phyloP scores from a whole-genome alignment of 2,113 vertebrate genomes.

The Salvelinus sp. region DNA sequence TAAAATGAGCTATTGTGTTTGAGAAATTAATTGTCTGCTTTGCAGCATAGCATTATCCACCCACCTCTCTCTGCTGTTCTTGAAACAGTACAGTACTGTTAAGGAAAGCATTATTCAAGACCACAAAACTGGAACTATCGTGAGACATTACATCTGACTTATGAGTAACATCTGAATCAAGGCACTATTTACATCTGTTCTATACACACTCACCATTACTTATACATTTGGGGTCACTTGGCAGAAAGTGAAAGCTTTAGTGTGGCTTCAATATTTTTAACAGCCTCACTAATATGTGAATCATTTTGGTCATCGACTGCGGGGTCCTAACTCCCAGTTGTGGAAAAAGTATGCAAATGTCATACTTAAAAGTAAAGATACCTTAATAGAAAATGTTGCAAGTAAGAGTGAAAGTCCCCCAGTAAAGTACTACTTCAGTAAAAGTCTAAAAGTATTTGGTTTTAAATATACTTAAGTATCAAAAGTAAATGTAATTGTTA shows the following conservation, averaged over 20 bases:
- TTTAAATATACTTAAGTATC: no score
- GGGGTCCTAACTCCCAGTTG: not conserved
- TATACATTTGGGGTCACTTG: not conserved
- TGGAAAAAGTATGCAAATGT: no score
- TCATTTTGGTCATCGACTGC: not conserved
- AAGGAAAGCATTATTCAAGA: not conserved
- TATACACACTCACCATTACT: not conserved
- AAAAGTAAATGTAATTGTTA: no score
- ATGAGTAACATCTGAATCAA: not conserved
- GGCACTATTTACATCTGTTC: not conserved
- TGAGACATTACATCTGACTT: not conserved
- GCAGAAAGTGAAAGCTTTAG: conserved; percentile 9
- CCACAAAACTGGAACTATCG: not conserved
- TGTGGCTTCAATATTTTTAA: conserved; percentile 7
- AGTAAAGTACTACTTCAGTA: no score
- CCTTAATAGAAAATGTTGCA: no score
- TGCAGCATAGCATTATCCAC: not conserved
- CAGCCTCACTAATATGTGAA: not conserved
- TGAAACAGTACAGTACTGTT: conserved; percentile 2
- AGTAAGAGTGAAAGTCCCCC: no score
- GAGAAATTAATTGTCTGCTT: not conserved
- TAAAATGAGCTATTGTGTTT: not conserved
- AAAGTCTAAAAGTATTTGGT: no score
- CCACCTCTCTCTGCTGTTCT: not conserved
- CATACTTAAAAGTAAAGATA: no score